Evolutionary conservation across 2,797 vertebrate species (phyloP).

Genomic region (Delichon dasypus): DNA sequence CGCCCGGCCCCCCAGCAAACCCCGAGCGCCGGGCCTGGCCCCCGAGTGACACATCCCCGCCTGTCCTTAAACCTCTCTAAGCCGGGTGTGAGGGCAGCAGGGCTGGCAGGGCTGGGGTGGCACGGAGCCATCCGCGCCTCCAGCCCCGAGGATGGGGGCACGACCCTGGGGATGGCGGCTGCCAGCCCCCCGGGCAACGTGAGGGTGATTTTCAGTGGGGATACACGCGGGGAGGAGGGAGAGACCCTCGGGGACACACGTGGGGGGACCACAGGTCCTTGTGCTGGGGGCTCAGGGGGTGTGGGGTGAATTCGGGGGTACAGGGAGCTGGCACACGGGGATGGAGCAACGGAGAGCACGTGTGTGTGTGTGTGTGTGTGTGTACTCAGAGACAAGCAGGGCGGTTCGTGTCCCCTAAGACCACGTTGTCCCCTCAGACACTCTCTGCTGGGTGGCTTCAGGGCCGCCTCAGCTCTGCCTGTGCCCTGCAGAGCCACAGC

Average conservation of each 20-base stretch:
- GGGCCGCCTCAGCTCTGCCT: neutral
- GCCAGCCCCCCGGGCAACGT: fast-evolving
- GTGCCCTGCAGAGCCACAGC: neutral
- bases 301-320: fast-evolving
- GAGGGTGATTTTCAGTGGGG: neutral
- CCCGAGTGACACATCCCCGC: fast-evolving
- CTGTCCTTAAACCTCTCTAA: neutral
- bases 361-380: neutral
- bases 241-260: fast-evolving
- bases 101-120: neutral
- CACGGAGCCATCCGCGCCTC: neutral
- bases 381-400: fast-evolving
- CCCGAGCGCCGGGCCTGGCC: neutral
- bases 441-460: neutral
- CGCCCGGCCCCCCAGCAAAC: neutral
- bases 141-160: neutral
- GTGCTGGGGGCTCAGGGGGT: fast-evolving
- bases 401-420: fast-evolving
- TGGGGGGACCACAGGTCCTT: fast-evolving
- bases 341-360: neutral
- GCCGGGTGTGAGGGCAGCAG: neutral
- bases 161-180: neutral
- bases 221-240: fast-evolving
- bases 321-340: neutral
- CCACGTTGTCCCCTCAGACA: neutral